These are phyloP conservation scores for Philopedon plagiatum DNA, from an alignment of 2,888 invertebrate genomes.

Conservation along the genomic window DNA sequence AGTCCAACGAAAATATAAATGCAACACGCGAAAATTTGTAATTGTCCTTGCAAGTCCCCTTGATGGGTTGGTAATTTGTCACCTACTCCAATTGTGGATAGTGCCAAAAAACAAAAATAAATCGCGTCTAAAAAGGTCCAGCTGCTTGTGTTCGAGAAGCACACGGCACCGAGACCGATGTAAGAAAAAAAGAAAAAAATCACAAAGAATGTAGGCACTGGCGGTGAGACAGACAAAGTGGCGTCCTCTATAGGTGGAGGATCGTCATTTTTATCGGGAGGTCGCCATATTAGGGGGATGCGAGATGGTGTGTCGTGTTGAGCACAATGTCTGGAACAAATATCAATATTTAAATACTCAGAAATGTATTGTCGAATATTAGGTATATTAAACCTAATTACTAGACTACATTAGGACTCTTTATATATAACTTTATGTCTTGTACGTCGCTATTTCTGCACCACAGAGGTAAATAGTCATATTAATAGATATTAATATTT, in stretches of 20 bases:
- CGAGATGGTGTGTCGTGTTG: slow-evolving; percentile 85
- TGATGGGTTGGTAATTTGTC: slow-evolving; percentile 48
- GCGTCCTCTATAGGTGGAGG: slow-evolving; percentile 62
- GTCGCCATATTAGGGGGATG: slow-evolving; percentile 80
- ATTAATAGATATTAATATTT: too few species aligned
- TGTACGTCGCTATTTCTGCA: too few species aligned
- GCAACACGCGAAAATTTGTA: slow-evolving; percentile 85
- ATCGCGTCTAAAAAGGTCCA: slow-evolving; percentile 87
- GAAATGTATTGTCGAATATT: not conserved
- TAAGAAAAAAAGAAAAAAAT: slow-evolving; percentile 79
- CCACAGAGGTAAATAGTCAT: too few species aligned
- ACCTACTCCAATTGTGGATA: slow-evolving; percentile 84
- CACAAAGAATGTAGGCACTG: slow-evolving; percentile 77
- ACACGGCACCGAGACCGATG: slow-evolving; percentile 82
- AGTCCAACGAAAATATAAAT: slow-evolving; percentile 84
- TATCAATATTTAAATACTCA: not conserved
- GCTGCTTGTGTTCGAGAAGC: slow-evolving; percentile 82
- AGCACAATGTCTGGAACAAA: slow-evolving; percentile 64
- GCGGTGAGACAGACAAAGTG: slow-evolving; percentile 63
- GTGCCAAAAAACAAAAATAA: slow-evolving; percentile 88
- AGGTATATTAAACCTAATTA: too few species aligned
- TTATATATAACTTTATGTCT: too few species aligned
- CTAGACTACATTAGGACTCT: too few species aligned
- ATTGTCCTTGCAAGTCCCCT: slow-evolving; percentile 70
- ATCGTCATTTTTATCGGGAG: slow-evolving; percentile 62